A percentile compares a stretch with the other conserved stretches of the same genome.
Conservation (phyloP, 1,140 invertebrate genomes). For the Probaryconus sp. region DNA sequence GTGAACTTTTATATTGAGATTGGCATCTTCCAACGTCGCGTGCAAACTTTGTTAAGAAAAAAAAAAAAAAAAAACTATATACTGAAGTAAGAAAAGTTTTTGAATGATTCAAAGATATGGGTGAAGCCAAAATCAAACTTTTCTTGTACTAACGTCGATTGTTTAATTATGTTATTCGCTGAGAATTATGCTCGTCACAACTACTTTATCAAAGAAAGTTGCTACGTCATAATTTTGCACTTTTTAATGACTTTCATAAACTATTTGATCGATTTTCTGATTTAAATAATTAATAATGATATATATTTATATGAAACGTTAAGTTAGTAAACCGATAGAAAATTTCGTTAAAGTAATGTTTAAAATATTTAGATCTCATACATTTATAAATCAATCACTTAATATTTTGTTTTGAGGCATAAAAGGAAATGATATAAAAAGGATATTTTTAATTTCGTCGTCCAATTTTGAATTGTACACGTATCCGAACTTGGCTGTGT, state of each 20-base stretch:
- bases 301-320: too few species aligned
- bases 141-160: conserved; percentile 24
- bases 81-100: conserved; percentile 18
- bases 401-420: too few species aligned
- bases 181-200: conserved; percentile 2
- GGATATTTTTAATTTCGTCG: conserved; percentile 63
- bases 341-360: too few species aligned
- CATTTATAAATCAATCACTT: too few species aligned
- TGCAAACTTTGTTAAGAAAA: conserved; percentile 61
- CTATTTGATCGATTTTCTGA: too few species aligned
- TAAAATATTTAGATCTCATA: too few species aligned
- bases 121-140: conserved; percentile 19
- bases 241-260: too few species aligned
- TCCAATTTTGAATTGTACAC: conserved; percentile 23
- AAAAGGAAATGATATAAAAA: conserved; percentile 49
- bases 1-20: conserved; percentile 39
- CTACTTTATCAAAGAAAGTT: background rate
- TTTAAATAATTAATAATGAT: too few species aligned
- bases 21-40: conserved; percentile 58
- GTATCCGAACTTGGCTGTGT: conserved; percentile 2
- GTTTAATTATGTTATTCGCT: conserved; percentile 26
- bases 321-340: too few species aligned
- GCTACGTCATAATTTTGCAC: too few species aligned
- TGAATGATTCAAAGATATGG: conserved; percentile 26
- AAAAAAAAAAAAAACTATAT: too few species aligned